Base-by-base conservation (phyloP, 2,888 invertebrate genomes). In the Allolobophora icterica region DNA sequence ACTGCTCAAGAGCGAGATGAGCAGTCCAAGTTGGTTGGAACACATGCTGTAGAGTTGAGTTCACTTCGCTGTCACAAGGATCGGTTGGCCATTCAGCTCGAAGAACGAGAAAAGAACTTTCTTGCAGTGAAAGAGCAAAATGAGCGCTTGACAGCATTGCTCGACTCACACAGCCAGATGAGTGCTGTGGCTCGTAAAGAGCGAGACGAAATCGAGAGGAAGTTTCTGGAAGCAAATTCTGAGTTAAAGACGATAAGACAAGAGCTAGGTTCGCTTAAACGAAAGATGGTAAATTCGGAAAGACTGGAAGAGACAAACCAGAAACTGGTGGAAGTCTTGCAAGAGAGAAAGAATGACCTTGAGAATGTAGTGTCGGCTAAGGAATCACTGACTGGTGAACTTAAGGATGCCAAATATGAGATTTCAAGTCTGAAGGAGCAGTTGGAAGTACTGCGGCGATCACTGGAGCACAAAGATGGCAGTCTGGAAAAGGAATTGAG, bases 41-140 rank as follows among this genome's bases (percentile, higher is more conserved):
- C 94, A 92, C 93, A 93, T 90, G 93, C 93, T 83, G 93, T 93
- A 89, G 94, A 95, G 91, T n/a, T 94, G 21, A 90, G 92, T 24
- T 92, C 93, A 87, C 89, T 94, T 42, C 94, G 94, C 89, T 91
- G 93, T 13, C 92, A 93, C 24, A 84, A 93, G 58, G 94, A 94
- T 52, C 93, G 93, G 89, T 89, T 95, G 40, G 93, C 92, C 13
- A 92, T 94, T 19, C 94, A 94, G 92, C 92, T 94, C 34, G 94
- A 94, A 91, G 95, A 95, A 91, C 94, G 94, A 90, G 94, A 94
- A 91, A 94, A 94, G 90, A 94, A 94, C 91, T 92, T 94, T 40
- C 90, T 92, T 24, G 92, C 94, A 21, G 91, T 95, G n/a, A 93
- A 94, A 34, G 93, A 94, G 89, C 94, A 95, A 92, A 93, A 94